Percentiles rank a stretch among this genome's conserved stretches.
phyloP scores from a whole-genome alignment of 2,797 vertebrate genomes.

The Dermochelys coriacea region DNA sequence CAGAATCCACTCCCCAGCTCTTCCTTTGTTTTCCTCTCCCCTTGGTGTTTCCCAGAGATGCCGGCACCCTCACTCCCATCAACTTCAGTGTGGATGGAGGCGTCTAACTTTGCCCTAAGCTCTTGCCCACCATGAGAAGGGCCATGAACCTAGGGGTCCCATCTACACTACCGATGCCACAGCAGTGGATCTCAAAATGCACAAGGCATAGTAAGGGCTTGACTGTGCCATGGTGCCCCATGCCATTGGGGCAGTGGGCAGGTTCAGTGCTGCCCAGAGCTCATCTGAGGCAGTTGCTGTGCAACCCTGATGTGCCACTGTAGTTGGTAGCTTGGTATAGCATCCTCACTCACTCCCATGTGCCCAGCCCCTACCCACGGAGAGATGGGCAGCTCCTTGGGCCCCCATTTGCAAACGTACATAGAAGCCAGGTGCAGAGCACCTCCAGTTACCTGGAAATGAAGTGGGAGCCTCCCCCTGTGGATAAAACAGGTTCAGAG shows the following conservation, averaged over 20 bases:
- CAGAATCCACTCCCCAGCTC: fast-evolving
- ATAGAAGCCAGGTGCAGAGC: neutral
- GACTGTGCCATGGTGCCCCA: too few relatives aligned
- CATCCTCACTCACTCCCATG: neutral
- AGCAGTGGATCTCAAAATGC: too few relatives aligned
- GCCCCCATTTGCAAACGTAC: neutral
- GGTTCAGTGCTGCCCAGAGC: fast-evolving
- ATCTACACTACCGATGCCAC: too few relatives aligned
- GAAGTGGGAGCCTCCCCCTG: neutral
- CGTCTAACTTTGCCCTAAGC: neutral
- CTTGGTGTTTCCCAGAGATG: neutral
- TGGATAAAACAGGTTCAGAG: neutral
- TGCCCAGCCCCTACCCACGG: neutral
- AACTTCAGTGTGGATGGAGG: neutral
- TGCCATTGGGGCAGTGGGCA: too few relatives aligned
- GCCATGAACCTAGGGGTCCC: neutral
- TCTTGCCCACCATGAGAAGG: neutral
- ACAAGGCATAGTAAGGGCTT: too few relatives aligned
- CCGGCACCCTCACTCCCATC: neutral
- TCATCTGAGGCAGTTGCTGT: neutral
- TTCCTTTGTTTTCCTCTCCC: neutral
- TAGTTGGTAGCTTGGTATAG: neutral
- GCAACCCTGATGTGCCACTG: neutral
- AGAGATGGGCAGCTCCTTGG: neutral
- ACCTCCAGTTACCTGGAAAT: too few relatives aligned